These are phyloP conservation scores for Volucella bombylans DNA, from an alignment of 2,888 invertebrate species.

Conservation along the genomic window DNA sequence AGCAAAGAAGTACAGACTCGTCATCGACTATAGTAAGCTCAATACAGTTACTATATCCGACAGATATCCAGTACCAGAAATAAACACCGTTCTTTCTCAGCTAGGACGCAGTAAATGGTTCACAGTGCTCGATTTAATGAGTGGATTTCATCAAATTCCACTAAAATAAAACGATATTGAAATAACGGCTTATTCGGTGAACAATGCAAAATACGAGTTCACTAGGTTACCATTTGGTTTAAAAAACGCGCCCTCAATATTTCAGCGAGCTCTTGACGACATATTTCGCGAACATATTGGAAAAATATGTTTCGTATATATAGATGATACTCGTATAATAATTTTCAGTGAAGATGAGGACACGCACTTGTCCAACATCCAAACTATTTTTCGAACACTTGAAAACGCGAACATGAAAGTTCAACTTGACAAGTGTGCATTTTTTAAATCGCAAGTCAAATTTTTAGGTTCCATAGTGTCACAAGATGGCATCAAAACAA, in stretches of 20 bases:
- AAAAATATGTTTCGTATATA: conserved; percentile 1
- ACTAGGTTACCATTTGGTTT: conserved; percentile 2
- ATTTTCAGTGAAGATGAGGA: conserved; percentile 11
- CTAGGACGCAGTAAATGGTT: background rate
- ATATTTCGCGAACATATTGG: background rate
- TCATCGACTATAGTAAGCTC: too few relatives aligned
- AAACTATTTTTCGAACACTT: background rate
- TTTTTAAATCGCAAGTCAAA: conserved; percentile 3
- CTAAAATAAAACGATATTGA: conserved; percentile 1
- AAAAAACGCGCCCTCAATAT: conserved; percentile 11
- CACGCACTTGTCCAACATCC: background rate
- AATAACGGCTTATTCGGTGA: background rate
- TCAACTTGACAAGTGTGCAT: conserved; percentile 1
- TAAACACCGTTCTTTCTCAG: too few relatives aligned
- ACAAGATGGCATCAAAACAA: conserved; percentile 1
- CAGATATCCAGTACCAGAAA: too few relatives aligned
- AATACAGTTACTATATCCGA: too few relatives aligned
- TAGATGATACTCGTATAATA: conserved; percentile 15
- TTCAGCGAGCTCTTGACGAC: conserved; percentile 10
- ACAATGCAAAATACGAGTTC: conserved; percentile 1
- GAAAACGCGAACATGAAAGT: background rate
- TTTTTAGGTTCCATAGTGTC: conserved; percentile 4
- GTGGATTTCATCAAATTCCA: conserved; percentile 1
- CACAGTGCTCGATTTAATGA: background rate
- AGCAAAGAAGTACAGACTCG: too few relatives aligned